A percentile compares a stretch with the other conserved stretches of the same genome.
phyloP scores from a whole-genome alignment of 2,113 vertebrate genomes.

The Podarcis raffonei region DNA sequence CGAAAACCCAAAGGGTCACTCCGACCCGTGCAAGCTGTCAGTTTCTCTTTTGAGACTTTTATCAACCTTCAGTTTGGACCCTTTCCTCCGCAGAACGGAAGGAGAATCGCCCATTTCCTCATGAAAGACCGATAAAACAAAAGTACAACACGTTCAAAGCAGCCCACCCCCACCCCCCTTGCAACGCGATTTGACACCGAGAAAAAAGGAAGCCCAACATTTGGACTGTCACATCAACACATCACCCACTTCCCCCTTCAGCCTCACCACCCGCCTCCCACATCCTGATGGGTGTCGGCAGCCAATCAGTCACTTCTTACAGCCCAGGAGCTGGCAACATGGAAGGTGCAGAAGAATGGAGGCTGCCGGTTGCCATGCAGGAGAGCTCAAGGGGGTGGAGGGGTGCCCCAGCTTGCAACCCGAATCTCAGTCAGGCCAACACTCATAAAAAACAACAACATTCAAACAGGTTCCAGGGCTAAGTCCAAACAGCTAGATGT shows the following conservation, averaged over 20 bases:
- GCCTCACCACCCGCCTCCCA: background rate
- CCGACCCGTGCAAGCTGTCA: background rate
- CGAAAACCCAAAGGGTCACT: background rate
- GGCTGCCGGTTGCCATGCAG: background rate
- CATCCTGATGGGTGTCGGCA: conserved; percentile 6
- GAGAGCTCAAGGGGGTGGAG: background rate
- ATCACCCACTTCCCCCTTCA: conserved; percentile 3
- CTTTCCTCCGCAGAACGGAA: background rate
- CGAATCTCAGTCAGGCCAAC: too few relatives aligned
- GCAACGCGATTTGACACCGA: too few relatives aligned
- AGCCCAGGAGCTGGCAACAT: background rate
- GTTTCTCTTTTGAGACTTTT: background rate
- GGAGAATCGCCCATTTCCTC: background rate
- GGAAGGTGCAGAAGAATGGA: background rate
- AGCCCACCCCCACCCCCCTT: background rate
- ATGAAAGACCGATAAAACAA: background rate
- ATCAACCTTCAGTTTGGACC: background rate
- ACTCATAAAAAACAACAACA: background rate
- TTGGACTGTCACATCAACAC: background rate
- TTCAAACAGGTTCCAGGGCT: background rate
- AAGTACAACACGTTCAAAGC: background rate
- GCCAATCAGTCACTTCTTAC: background rate
- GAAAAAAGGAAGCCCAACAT: background rate
- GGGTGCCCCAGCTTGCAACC: background rate
- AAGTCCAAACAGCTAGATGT: background rate